phyloP scores from a whole-genome alignment of 1,140 invertebrate genomes.

The Rhagoletis pomonella region DNA sequence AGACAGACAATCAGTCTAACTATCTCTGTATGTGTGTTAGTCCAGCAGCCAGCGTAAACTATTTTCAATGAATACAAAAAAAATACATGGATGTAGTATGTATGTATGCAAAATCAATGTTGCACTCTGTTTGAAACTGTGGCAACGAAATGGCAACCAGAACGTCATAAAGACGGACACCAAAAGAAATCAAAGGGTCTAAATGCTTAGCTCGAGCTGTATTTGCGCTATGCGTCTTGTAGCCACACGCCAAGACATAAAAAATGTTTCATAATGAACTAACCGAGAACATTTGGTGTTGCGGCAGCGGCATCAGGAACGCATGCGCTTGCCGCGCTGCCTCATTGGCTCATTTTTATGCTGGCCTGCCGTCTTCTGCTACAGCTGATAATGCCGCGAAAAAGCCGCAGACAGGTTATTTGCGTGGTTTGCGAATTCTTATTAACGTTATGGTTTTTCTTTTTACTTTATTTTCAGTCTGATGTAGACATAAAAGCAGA shows the following conservation, averaged over 20 bases:
- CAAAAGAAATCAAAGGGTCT: background rate
- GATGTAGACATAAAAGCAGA: conserved; percentile 22
- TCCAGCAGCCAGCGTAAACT: background rate
- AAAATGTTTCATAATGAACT: conserved; percentile 44
- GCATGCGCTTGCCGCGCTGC: background rate
- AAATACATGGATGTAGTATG: background rate
- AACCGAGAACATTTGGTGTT: background rate
- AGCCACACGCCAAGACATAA: conserved; percentile 30
- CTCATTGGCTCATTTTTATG: background rate
- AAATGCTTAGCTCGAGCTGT: background rate
- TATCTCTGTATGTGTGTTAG: background rate
- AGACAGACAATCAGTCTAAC: background rate
- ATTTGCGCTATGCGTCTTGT: background rate
- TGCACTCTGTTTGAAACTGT: background rate
- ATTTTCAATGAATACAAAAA: conserved; percentile 47
- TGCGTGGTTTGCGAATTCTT: conserved; percentile 30
- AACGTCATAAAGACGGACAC: background rate
- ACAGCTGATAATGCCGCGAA: conserved; percentile 26
- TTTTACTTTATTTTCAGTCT: background rate
- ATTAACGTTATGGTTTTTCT: conserved; percentile 25
- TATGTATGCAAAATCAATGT: conserved; percentile 20
- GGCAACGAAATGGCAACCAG: background rate
- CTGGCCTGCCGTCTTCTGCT: background rate
- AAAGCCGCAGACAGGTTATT: conserved; percentile 51
- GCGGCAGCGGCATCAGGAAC: background rate